These are phyloP conservation scores for Drosophila nasuta DNA, from an alignment of 1,140 invertebrate genomes.

Conservation along the genomic window DNA sequence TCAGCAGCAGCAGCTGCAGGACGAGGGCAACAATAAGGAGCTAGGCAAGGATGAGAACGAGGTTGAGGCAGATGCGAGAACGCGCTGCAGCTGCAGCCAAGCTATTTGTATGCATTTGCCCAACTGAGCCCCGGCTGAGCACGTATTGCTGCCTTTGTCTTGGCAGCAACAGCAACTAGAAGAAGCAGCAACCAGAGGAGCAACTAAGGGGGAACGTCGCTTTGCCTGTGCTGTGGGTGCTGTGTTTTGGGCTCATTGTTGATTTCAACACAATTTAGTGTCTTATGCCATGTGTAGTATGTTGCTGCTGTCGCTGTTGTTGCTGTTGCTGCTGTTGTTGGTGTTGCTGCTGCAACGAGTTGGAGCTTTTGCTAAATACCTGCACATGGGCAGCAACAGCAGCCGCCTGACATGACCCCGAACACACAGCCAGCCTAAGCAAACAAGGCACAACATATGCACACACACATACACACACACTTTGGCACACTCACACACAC, in stretches of 20 bases:
- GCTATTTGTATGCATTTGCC: conserved; percentile 78
- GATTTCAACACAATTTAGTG: conserved; percentile 82
- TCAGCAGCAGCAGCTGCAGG: conserved; percentile 27
- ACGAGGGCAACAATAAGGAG: conserved; percentile 1
- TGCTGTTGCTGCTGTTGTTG: conserved; percentile 18
- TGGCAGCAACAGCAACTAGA: conserved; percentile 30
- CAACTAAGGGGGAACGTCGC: conserved; percentile 14
- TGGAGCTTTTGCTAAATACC: conserved; percentile 75
- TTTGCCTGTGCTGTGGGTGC: conserved; percentile 55
- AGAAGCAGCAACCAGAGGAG: conserved; percentile 3
- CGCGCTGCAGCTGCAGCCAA: conserved; percentile 31
- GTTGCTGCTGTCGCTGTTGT: conserved; percentile 45
- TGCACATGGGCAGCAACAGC: conserved; percentile 36
- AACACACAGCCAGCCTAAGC: conserved; percentile 41
- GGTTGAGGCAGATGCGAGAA: not conserved
- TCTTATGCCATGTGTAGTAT: conserved; percentile 66
- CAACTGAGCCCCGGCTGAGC: conserved; percentile 62
- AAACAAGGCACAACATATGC: conserved; percentile 61
- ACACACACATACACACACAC: conserved; percentile 21
- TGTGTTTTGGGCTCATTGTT: conserved; percentile 79
- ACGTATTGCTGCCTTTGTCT: conserved; percentile 68
- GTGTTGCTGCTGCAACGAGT: conserved; percentile 44
- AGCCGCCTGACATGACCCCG: conserved; percentile 28
- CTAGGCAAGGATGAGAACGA: not conserved
- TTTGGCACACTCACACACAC: conserved; percentile 3